Evolutionary conservation across 2,888 invertebrate species (phyloP).

Genomic region (Bellardia pandia): DNA sequence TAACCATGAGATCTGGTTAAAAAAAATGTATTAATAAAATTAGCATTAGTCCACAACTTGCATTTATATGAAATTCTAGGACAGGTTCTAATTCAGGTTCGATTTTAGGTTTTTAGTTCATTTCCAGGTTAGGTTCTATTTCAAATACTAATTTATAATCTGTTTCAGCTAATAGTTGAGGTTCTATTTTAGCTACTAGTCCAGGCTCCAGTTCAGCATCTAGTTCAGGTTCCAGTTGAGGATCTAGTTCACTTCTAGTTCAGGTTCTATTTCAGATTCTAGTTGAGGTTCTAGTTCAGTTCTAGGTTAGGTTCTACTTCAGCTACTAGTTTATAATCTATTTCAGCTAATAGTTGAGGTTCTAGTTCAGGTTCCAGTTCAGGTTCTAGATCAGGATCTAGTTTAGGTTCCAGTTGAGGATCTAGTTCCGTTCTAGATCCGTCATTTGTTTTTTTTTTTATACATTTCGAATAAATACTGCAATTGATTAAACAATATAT

Average conservation of each 20-base stretch:
- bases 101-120: neutral
- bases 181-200: no score
- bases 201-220: no score
- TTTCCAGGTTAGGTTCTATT: neutral
- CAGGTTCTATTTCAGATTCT: neutral
- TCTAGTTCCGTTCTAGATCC: neutral
- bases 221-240: no score
- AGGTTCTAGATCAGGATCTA: no score
- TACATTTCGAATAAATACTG: neutral
- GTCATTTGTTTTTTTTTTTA: no score
- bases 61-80: neutral
- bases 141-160: no score
- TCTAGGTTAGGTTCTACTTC: neutral
- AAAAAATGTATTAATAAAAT: no score
- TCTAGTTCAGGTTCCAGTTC: neutral
- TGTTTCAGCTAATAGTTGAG: no score
- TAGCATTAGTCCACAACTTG: no score
- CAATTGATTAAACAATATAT: neutral
- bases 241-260: no score
- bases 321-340: neutral
- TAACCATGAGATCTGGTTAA: neutral
- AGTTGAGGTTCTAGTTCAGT: slow-evolving; percentile 1
- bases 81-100: neutral
- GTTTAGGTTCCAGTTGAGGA: neutral
- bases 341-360: neutral